Base-by-base conservation (phyloP, 2,113 vertebrate genomes). In the Thunnus thynnus region DNA sequence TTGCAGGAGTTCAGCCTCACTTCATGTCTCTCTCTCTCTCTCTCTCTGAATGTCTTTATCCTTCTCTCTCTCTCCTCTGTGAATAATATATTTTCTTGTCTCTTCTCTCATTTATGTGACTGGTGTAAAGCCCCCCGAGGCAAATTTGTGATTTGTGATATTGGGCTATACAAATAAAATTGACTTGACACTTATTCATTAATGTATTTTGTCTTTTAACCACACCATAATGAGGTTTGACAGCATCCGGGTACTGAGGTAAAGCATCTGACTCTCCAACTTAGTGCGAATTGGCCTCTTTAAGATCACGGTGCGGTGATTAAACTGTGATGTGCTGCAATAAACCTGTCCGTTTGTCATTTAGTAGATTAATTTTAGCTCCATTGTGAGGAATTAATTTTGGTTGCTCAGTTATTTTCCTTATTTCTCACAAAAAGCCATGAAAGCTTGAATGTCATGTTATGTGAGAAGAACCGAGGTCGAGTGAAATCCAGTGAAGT, bases 311-410 rank as follows among this genome's bases (percentile, higher is more conserved):
- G n/a, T 41, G 25, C 18, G 8, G 62, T 58, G 50, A 13, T 78
- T 61, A 58, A 80, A 85, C 64, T 76, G 47, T 13, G 62, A 78
- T 71, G 62, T 44, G 25, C 66, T 69, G 65, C 69, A 80, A 75
- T 80, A 76, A 85, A 85, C 60, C 47, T 58, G 62, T 68, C 56
- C 8, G 48, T 68, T 84, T 71, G 69, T 73, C 66, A 68, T 5
- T 36, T 36, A 86, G 62, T 18, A 62, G 69, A 78, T 82, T 74
- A 52, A 77, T 75, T 65, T 64, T 20, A 84, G 73, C 68, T 80
- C 48, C 52, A 27, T 51, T 2, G 18, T 13, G 17, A 30, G 56
- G n/a, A 83, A 66, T 55, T 73, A 62, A 75, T 75, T 77, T 74
- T 62, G 25, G 16, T 61, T 64, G 56, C 55, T 71, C 55, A 47